Evolutionary conservation across 2,113 vertebrate species (phyloP), one percentile per base, ranked within the genome.

Genomic region (Ptilorrhoa leucosticta): DNA sequence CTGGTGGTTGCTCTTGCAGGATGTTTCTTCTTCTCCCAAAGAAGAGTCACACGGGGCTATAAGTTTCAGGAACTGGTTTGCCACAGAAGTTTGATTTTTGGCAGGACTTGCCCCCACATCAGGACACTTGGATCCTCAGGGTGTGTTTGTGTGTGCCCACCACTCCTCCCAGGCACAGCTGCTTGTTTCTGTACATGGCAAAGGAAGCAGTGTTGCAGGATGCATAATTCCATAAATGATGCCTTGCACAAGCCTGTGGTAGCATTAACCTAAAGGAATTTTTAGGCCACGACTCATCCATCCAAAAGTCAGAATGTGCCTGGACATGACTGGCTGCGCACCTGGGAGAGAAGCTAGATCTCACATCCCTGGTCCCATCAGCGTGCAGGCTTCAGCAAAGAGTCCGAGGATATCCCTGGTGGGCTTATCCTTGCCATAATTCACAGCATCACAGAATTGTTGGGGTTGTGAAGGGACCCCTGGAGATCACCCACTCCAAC

Each of bases 41-140:
- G 31, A 44, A 40, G 15, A 30, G 27, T 37, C 35, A 35, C 10
- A 35, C 0, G 0, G 15, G 5, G 10, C 4, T 11, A 30, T 11
- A 24, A 68, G 24, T 19, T 53, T 54, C 68, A 69, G 33, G 48
- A 64, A 47, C 9, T 10, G 21, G 8, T 47, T 31, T 79, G 39
- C 17, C n/a, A 30, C 4, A 6, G 1, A 47, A 31, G 23, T 58
- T 87, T 53, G 19, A 2, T 18, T 94, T 88, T 71, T 15, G 27
- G 11, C 20, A 63, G 33, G 39, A 50, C 10, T 48, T 71, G 16
- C 2, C 9, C 53, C 15, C 3, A 2, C 8, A 16, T 33, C 24
- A 64, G 33, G 9, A 30, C 35, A 15, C 44, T 80, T 24, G 12
- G 6, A 33, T 26, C 16, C n/a, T 21, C 35, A 8, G 27, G 4